Evolutionary conservation across 2,888 invertebrate species (phyloP).

Genomic region (Athalia cordata): DNA sequence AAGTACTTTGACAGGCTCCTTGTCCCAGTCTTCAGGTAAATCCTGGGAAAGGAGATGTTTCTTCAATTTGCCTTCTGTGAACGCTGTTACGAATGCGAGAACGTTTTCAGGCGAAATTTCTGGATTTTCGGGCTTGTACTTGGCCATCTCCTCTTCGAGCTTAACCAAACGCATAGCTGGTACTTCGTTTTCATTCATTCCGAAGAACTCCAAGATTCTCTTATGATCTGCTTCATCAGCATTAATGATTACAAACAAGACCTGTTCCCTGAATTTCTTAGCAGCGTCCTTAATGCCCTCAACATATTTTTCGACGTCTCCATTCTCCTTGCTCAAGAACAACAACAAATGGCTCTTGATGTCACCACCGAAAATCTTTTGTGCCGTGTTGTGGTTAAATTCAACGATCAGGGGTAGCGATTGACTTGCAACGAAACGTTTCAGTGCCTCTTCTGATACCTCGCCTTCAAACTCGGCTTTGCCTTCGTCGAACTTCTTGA

Average conservation of each 20-base stretch:
- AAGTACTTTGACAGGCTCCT: conserved; percentile 92
- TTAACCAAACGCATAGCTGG: conserved; percentile 94
- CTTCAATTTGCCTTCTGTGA: conserved; percentile 94
- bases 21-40: conserved; percentile 97
- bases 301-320: conserved; percentile 87
- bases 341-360: conserved; percentile 97
- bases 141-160: conserved; percentile 97
- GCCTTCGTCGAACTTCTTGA: conserved; percentile 96
- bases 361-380: conserved; percentile 98
- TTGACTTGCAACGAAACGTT: conserved; percentile 89
- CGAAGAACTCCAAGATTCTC: conserved; percentile 99
- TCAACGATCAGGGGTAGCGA: conserved; percentile 94
- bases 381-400: conserved; percentile 98
- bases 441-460: conserved; percentile 80
- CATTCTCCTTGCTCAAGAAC: conserved; percentile 94
- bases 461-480: conserved; percentile 84
- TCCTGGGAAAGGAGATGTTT: conserved; percentile 96
- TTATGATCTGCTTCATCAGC: conserved; percentile 96
- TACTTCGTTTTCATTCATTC: conserved; percentile 95
- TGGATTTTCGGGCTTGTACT: conserved; percentile 92
- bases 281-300: conserved; percentile 89
- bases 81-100: conserved; percentile 88
- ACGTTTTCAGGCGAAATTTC: conserved; percentile 83
- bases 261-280: conserved; percentile 91
- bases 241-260: conserved; percentile 97